Base-by-base conservation (phyloP, 2,888 invertebrate species). In the Mycalesis mineus region DNA sequence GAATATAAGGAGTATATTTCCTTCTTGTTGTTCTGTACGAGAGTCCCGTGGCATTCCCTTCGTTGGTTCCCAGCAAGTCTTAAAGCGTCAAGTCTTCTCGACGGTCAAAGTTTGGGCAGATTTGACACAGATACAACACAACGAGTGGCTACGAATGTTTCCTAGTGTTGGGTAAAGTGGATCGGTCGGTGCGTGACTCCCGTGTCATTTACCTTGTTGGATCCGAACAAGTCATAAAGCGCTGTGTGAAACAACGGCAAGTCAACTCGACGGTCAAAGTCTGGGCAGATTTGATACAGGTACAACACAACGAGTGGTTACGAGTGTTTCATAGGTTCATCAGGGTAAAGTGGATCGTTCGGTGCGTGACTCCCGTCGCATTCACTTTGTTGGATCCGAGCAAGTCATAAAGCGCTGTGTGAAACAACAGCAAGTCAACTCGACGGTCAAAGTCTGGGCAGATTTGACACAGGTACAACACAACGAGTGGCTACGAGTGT, bases 121-220 rank as follows among this genome's bases (percentile, higher is more conserved):
- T 40, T 14, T 40, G 9, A 33, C 9, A 33, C 33, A 7, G 33
- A 2, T 15, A 49, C 2, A n/a, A 28, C 22, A 17, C 13, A 22
- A 13, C 37, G 37, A n/a, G 22, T 17, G 15, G 36, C 33, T 29
- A 6, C 9, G 33, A 9, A 1, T 70, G 68, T 75, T 77, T 77
- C 75, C 77, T 71, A 70, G 73, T 82, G 80, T 78, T 77, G 77
- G 74, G 80, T 78, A 77, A 86, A 86, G 80, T 85, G n/a, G 28
- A 42, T 42, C 33, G 33, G 2, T 9, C 8, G 3, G 3, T 33
- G 33, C 33, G 3, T 7, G 33, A 33, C 7, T 33, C 7, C 9
- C 33, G 8, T 6, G 8, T 9, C 8, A 6, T 33, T 33, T 1
- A 33, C 8, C 8, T 33, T 33, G 33, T 33, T 33, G 3, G 33